Conservation (phyloP, 2,113 vertebrate genomes). For the Meriones unguiculatus region DNA sequence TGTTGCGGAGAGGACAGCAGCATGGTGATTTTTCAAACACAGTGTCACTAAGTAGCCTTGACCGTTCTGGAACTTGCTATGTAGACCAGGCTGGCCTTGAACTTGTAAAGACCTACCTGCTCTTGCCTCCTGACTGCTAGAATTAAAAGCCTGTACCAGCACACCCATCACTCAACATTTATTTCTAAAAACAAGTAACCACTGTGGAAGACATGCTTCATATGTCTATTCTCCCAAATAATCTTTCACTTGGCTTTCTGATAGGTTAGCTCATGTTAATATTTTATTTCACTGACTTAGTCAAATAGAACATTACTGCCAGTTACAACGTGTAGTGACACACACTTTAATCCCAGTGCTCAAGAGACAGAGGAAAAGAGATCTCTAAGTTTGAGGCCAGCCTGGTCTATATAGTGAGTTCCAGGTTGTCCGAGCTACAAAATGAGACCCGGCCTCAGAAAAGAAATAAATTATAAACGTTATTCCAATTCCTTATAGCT, state of each 20-base stretch:
- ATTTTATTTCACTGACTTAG: constrained; percentile 52
- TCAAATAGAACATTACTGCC: constrained; percentile 53
- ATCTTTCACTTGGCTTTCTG: constrained; percentile 32
- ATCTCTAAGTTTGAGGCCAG: not conserved
- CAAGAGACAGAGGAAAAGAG: not conserved
- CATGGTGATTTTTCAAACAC: not conserved
- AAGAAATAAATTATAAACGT: not conserved
- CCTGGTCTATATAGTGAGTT: not conserved
- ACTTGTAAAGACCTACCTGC: not conserved
- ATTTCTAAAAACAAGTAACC: constrained; percentile 61
- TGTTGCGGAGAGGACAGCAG: not conserved
- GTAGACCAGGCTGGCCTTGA: not conserved
- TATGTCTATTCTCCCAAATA: constrained; percentile 24
- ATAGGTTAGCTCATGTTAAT: constrained; percentile 32
- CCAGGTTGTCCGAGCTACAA: not conserved
- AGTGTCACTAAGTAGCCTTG: not conserved
- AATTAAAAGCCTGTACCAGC: not conserved
- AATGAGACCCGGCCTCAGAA: not conserved
- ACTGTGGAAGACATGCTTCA: constrained; percentile 19
- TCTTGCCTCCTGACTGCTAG: not conserved
- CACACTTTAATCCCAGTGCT: not conserved
- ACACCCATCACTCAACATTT: not conserved
- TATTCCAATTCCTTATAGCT: constrained; percentile 10
- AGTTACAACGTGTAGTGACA: constrained; percentile 22
- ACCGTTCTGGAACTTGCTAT: not conserved